A percentile compares a stretch with the other conserved stretches of the same genome.
Conservation (phyloP, 2,113 vertebrate genomes). For the Gila orcuttii region DNA sequence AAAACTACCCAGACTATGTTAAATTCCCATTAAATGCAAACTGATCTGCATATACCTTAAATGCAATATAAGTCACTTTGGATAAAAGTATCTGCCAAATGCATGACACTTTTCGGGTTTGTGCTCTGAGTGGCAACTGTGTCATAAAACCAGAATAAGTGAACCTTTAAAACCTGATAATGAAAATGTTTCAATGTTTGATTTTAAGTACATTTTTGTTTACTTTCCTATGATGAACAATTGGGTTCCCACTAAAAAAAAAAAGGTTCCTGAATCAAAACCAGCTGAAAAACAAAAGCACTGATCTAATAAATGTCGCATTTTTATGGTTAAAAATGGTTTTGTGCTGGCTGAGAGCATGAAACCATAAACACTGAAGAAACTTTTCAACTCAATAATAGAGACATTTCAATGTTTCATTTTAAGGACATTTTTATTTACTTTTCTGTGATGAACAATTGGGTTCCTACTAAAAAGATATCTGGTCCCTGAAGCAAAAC, state of each 20-base stretch:
- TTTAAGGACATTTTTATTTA: not conserved
- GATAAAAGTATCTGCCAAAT: slow-evolving; percentile 1
- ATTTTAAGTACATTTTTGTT: not conserved
- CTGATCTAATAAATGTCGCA: not conserved
- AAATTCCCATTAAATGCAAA: not conserved
- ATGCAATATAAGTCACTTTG: not conserved
- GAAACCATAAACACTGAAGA: not conserved
- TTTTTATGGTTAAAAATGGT: too few species aligned
- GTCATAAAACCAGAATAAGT: not conserved
- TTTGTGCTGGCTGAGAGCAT: too few species aligned
- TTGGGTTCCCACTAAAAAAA: not conserved
- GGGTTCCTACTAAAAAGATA: not conserved
- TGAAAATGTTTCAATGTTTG: not conserved
- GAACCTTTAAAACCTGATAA: not conserved
- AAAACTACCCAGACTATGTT: too few species aligned
- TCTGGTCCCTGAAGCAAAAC: too few species aligned
- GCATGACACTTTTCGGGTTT: not conserved
- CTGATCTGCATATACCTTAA: not conserved
- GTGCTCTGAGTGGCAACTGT: not conserved
- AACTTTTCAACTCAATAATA: not conserved
- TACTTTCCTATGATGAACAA: not conserved
- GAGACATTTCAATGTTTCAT: not conserved
- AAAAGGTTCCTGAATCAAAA: not conserved
- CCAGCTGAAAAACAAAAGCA: not conserved
- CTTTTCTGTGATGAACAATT: not conserved